Conservation (phyloP, 2,797 vertebrate species). For the Acanthiza pusilla region DNA sequence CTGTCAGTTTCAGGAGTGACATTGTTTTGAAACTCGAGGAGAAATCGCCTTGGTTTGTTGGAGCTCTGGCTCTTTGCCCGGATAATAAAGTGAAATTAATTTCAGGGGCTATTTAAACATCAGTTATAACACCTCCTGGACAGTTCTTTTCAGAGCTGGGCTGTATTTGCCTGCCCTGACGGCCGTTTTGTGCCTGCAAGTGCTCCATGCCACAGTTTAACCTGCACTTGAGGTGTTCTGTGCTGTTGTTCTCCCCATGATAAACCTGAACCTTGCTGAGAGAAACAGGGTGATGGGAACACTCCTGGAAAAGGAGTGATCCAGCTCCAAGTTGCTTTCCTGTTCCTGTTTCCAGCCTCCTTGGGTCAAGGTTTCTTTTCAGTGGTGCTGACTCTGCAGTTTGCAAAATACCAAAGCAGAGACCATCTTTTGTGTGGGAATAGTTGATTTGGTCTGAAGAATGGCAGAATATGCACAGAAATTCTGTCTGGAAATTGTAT, state of each 20-base stretch:
- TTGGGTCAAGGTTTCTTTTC: background rate
- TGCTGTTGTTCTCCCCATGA: fast-evolving
- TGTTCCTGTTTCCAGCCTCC: background rate
- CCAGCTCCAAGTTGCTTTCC: background rate
- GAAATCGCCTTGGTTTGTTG: background rate
- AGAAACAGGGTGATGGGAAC: fast-evolving
- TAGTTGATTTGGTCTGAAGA: background rate
- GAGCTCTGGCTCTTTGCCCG: background rate
- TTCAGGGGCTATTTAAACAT: background rate
- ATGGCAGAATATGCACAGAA: fast-evolving
- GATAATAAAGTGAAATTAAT: background rate
- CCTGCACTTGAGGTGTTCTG: background rate
- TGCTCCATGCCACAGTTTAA: background rate
- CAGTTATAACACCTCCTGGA: background rate
- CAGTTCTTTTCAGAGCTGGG: background rate
- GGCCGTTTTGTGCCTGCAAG: background rate
- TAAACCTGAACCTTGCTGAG: background rate
- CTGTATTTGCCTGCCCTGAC: fast-evolving
- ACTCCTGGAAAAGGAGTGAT: background rate
- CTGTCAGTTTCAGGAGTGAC: background rate
- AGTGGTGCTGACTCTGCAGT: background rate
- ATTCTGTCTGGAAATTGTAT: background rate
- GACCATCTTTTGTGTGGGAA: fast-evolving
- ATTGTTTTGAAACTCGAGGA: background rate
- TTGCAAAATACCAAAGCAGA: background rate